These are phyloP conservation scores for Atlantisia rogersi DNA, from an alignment of 2,113 vertebrate genomes.

Conservation along the genomic window DNA sequence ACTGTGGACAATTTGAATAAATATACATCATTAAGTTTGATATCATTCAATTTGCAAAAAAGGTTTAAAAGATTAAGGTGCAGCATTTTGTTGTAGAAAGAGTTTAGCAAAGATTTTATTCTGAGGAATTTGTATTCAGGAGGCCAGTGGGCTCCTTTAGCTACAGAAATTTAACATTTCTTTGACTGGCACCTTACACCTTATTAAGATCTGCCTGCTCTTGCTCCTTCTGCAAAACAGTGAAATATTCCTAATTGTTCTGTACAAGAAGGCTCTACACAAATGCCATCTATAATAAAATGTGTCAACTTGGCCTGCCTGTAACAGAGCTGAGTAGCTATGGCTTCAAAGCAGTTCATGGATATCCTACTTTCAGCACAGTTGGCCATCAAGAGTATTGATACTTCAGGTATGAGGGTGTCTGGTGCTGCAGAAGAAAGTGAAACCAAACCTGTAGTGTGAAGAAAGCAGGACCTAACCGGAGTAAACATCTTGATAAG, in stretches of 20 bases:
- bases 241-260: not conserved
- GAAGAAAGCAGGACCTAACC: not conserved
- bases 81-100: not conserved
- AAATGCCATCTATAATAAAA: not conserved
- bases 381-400: not conserved
- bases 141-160: not conserved
- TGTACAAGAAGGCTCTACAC: not conserved
- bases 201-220: not conserved
- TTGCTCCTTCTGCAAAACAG: not conserved
- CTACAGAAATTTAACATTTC: not conserved
- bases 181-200: not conserved
- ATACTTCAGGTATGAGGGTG: not conserved
- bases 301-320: not conserved
- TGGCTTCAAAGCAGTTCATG: not conserved
- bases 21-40: not conserved
- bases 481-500: not conserved
- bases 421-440: not conserved
- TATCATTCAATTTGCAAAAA: not conserved
- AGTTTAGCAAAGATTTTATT: not conserved
- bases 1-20: not conserved
- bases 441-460: not conserved
- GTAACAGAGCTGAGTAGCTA: not conserved
- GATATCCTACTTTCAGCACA: not conserved
- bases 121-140: not conserved
- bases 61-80: not conserved